Percentiles rank a stretch among this genome's conserved stretches.
Evolutionary conservation across 2,888 invertebrate species (phyloP).

Genomic region (Erebia aethiops): DNA sequence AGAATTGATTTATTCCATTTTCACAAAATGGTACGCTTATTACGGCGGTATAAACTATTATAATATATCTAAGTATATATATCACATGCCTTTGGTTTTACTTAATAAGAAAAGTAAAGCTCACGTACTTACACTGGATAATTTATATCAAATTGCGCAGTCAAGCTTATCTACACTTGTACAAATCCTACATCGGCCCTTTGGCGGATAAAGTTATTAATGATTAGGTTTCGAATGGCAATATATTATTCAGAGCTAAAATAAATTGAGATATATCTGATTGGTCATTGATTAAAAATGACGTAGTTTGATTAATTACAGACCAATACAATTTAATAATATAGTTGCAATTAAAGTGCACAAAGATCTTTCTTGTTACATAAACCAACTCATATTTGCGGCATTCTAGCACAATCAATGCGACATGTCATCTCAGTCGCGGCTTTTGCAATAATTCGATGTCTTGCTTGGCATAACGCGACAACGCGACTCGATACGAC

Average conservation of each 20-base stretch:
- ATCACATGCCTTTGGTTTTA: background rate
- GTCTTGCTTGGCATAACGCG: too few species aligned
- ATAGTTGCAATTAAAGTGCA: conserved; percentile 47
- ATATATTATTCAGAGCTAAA: conserved; percentile 33
- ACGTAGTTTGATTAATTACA: conserved; percentile 52
- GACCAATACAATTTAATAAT: conserved; percentile 40
- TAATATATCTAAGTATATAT: too few species aligned
- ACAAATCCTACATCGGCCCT: conserved; percentile 16
- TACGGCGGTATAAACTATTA: too few species aligned
- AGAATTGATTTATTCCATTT: too few species aligned
- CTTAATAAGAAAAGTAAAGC: background rate
- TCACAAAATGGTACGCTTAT: too few species aligned
- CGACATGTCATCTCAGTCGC: too few species aligned
- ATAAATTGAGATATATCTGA: conserved; percentile 40
- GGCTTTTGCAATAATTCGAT: too few species aligned
- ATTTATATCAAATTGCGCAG: conserved; percentile 17
- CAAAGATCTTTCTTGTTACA: conserved; percentile 36
- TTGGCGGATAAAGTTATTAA: conserved; percentile 27
- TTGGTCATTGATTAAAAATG: conserved; percentile 48
- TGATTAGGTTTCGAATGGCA: conserved; percentile 27
- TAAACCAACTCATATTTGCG: too few species aligned
- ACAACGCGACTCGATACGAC: too few species aligned
- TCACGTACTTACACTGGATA: background rate
- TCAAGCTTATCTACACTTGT: conserved; percentile 22
- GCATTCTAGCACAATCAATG: too few species aligned